Conservation (phyloP, 2,888 invertebrate species). For the Caenorhabditis wallacei region DNA sequence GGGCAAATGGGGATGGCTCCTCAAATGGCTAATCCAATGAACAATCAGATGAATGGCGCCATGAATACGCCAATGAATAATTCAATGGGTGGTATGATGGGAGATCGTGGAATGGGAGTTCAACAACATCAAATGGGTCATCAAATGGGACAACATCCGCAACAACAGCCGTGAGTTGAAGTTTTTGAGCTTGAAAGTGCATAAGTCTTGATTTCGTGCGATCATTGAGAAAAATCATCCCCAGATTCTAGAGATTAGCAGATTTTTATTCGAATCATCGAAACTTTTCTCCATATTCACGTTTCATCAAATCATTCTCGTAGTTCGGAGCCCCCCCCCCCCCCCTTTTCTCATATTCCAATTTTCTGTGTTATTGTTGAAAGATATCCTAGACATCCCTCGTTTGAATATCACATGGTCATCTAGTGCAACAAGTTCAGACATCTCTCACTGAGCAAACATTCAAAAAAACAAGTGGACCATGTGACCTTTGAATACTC, state of each 20-base stretch:
- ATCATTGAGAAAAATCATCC: too few species aligned
- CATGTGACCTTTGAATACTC: constrained; percentile 40
- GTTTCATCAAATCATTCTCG: too few species aligned
- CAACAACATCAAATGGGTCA: constrained; percentile 43
- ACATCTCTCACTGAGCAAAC: constrained; percentile 44
- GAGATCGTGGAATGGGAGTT: constrained; percentile 39
- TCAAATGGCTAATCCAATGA: constrained; percentile 1
- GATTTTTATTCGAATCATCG: too few species aligned
- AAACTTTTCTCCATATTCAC: too few species aligned
- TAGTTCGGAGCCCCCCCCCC: too few species aligned
- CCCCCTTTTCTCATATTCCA: background rate
- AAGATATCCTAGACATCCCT: constrained; percentile 11
- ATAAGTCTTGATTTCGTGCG: too few species aligned
- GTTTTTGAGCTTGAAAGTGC: background rate
- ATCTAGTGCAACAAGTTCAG: constrained; percentile 26
- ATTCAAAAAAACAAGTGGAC: constrained; percentile 33
- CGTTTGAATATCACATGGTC: constrained; percentile 32
- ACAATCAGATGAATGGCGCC: constrained; percentile 17
- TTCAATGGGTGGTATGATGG: constrained; percentile 31
- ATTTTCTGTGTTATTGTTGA: constrained; percentile 1
- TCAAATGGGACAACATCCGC: constrained; percentile 51
- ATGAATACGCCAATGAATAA: constrained; percentile 1
- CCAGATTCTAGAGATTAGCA: too few species aligned
- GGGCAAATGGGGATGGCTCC: constrained; percentile 12
- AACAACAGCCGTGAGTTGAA: constrained; percentile 36